Evolutionary conservation across 2,797 vertebrate genomes (phyloP).

Genomic region (Pagetopsis macropterus): DNA sequence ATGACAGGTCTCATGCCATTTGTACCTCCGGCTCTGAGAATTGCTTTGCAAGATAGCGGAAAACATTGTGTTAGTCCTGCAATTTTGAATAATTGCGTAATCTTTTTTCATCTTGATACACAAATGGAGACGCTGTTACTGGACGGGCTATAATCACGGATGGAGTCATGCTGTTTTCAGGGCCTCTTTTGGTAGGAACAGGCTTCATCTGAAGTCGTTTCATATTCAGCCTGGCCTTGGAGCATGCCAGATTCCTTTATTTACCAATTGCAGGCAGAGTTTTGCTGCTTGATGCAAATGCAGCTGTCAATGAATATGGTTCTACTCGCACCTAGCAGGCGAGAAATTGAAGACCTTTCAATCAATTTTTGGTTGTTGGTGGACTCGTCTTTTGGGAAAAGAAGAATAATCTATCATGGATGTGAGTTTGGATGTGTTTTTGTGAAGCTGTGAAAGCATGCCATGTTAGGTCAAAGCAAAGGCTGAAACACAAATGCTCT

Average conservation of each 20-base stretch:
- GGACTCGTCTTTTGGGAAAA: slow-evolving; percentile 11
- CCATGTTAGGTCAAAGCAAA: background rate
- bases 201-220: slow-evolving; percentile 60
- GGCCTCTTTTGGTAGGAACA: slow-evolving; percentile 35
- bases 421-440: background rate
- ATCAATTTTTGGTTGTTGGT: slow-evolving; percentile 6
- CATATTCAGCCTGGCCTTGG: slow-evolving; percentile 69
- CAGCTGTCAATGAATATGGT: slow-evolving; percentile 48
- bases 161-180: slow-evolving; percentile 60
- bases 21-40: slow-evolving; percentile 57
- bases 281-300: slow-evolving; percentile 66
- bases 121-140: slow-evolving; percentile 23
- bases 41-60: slow-evolving; percentile 61
- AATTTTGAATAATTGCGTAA: slow-evolving; percentile 77
- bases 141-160: slow-evolving; percentile 64
- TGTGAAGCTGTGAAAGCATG: background rate
- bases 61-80: slow-evolving; percentile 61
- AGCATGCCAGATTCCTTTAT: slow-evolving; percentile 73
- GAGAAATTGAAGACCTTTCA: slow-evolving; percentile 28
- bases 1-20: slow-evolving; percentile 66
- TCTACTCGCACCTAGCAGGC: slow-evolving; percentile 14
- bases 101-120: slow-evolving; percentile 65
- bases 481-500: background rate
- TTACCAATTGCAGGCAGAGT: slow-evolving; percentile 62
- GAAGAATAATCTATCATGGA: background rate